Percentiles rank a stretch among this genome's conserved stretches.
phyloP scores from a whole-genome alignment of 1,140 invertebrate species.

The Kradibia gibbosae region DNA sequence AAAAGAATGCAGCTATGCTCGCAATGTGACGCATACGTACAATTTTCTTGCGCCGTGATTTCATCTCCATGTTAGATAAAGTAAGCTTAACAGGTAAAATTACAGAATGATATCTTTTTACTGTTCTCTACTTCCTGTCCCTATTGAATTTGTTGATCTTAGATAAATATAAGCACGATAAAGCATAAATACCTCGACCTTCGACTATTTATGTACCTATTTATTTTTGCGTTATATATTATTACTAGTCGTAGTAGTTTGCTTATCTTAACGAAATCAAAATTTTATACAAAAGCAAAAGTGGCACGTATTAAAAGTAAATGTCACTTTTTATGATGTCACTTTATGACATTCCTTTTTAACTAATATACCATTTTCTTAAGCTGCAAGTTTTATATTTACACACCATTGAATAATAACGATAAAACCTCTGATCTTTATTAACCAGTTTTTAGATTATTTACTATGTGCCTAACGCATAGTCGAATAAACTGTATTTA shows the following conservation, averaged over 20 bases:
- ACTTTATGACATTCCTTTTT: too few relatives aligned
- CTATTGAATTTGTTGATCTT: background rate
- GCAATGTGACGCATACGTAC: background rate
- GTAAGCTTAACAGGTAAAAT: background rate
- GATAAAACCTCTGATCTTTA: too few relatives aligned
- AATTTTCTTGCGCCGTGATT: background rate
- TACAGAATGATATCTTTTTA: conserved; percentile 14
- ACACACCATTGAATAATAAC: too few relatives aligned
- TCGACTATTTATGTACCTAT: conserved; percentile 14
- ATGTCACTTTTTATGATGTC: too few relatives aligned
- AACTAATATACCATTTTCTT: too few relatives aligned
- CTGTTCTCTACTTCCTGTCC: conserved; percentile 8
- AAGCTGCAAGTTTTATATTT: too few relatives aligned
- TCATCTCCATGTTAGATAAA: conserved; percentile 3
- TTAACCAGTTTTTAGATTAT: too few relatives aligned
- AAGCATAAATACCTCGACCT: conserved; percentile 22
- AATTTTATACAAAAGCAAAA: too few relatives aligned
- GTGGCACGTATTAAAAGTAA: too few relatives aligned
- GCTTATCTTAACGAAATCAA: too few relatives aligned
- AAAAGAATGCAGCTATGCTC: background rate
- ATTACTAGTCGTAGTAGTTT: conserved; percentile 10
- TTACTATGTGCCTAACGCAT: too few relatives aligned
- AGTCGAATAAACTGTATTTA: too few relatives aligned
- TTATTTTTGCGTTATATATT: conserved; percentile 25
- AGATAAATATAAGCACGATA: conserved; percentile 22